Conservation (phyloP, 2,797 vertebrate species). For the Alcedo quadribrachys region DNA sequence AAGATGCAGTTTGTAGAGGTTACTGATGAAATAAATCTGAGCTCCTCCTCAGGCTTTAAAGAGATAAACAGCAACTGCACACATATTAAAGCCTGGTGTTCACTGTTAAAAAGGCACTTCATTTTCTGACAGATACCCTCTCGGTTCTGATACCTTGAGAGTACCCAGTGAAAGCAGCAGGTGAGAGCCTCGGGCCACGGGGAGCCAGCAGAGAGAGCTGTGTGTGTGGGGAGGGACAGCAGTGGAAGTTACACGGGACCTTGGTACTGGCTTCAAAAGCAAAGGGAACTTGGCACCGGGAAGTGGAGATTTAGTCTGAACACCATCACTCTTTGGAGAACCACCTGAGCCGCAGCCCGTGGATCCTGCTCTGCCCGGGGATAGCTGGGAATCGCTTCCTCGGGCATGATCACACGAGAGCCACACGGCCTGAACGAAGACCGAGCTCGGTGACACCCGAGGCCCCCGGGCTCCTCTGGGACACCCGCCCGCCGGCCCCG, state of each 20-base stretch:
- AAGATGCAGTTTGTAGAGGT: background rate
- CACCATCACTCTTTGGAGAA: background rate
- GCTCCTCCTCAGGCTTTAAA: background rate
- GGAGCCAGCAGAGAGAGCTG: rapidly evolving
- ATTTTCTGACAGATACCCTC: background rate
- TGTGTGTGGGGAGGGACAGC: rapidly evolving
- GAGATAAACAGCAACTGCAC: background rate
- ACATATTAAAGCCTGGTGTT: background rate
- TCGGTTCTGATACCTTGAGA: rapidly evolving
- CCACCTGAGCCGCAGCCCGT: rapidly evolving
- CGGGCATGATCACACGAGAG: rapidly evolving
- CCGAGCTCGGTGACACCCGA: rapidly evolving
- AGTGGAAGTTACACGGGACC: no score
- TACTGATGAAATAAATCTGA: background rate
- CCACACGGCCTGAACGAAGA: rapidly evolving
- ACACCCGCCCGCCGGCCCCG: background rate
- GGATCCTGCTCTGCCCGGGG: background rate
- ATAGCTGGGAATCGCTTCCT: rapidly evolving
- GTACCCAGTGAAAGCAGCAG: rapidly evolving
- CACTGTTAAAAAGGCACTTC: background rate
- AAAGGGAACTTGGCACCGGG: rapidly evolving
- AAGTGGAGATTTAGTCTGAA: rapidly evolving
- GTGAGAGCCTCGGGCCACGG: no score
- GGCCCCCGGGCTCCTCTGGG: rapidly evolving
- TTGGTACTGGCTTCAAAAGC: rapidly evolving